A percentile compares a stretch with the other conserved stretches of the same genome.
These are phyloP conservation scores for Tridacna crocea DNA, from an alignment of 2,888 invertebrate genomes.

Conservation along the genomic window DNA sequence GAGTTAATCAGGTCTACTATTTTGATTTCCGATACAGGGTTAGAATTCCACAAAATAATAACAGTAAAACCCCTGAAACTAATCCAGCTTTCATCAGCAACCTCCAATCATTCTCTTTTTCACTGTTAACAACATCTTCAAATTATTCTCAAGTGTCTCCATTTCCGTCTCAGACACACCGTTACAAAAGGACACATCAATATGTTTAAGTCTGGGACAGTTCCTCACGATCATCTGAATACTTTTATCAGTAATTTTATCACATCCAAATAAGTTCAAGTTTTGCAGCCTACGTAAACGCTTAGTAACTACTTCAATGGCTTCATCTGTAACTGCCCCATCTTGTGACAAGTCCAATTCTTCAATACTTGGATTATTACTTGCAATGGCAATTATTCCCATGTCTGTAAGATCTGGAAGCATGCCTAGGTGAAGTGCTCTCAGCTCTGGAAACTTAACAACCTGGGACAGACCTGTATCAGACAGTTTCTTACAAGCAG, in stretches of 20 bases:
- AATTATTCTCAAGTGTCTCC: conserved; percentile 70
- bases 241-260: conserved; percentile 87
- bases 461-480: conserved; percentile 90
- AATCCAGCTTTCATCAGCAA: neutral
- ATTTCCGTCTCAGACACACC: conserved; percentile 78
- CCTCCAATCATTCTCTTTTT: conserved; percentile 73
- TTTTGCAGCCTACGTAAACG: conserved; percentile 86
- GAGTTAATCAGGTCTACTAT: no score
- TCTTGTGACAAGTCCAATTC: conserved; percentile 88
- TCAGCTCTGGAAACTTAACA: conserved; percentile 88
- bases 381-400: conserved; percentile 88
- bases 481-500: conserved; percentile 89
- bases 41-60: no score
- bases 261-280: conserved; percentile 88
- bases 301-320: conserved; percentile 85
- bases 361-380: conserved; percentile 89
- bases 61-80: no score
- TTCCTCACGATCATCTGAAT: conserved; percentile 86
- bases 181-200: conserved; percentile 86
- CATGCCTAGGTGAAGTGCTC: conserved; percentile 88
- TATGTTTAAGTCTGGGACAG: conserved; percentile 86
- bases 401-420: conserved; percentile 89
- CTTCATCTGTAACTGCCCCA: conserved; percentile 89
- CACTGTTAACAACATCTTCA: conserved; percentile 70
- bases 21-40: no score